Base-by-base conservation (phyloP, 2,113 vertebrate species). In the Echinops telfairi region DNA sequence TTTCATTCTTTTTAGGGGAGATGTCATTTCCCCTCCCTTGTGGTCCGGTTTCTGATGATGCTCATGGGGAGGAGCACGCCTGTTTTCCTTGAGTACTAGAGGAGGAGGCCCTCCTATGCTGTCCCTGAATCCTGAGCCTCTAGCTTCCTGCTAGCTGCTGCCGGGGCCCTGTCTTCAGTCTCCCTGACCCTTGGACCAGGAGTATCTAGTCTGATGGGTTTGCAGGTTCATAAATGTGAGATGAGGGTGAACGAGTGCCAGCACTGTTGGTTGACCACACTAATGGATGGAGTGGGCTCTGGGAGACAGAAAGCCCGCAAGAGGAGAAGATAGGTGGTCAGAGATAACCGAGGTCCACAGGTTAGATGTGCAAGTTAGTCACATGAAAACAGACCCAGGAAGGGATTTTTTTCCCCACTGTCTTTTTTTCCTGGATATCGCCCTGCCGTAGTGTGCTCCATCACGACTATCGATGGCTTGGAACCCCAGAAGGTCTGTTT, bases 161-260 rank as follows among this genome's bases (percentile, higher is more conserved):
- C 77, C 3, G 0, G 8, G 4, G 0, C 23, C 11, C 6, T 38
- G 17, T 40, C 31, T 5, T 16, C 27, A 40, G 17, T 29, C 43
- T 31, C 27, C 27, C 43, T 43, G 43, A 31, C 43, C 15, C 10
- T 47, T 4, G 12, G 60, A 10, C 23, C 8, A 9, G 8, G 78
- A 31, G 23, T 25, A 23, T 1, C 15, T 47, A 29, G 33, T 9
- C 2, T 27, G 23, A 1, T 29, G 47, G 31, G 25, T 27, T 33
- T 43, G 38, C 0, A 0, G 17, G 40, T 16, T 27, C 1, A 1
- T 27, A n/a, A 8, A 10, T 27, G 38, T 15, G 40, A 27, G 2
- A 3, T 17, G 31, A 17, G 25, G 19, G 23, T 6, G 1, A n/a
- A 23, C 15, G 4, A 29, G 8, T 40, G 19, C 40, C 3, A 17